Conservation (phyloP, 1,140 invertebrate species). For the Camponotus vicinus region DNA sequence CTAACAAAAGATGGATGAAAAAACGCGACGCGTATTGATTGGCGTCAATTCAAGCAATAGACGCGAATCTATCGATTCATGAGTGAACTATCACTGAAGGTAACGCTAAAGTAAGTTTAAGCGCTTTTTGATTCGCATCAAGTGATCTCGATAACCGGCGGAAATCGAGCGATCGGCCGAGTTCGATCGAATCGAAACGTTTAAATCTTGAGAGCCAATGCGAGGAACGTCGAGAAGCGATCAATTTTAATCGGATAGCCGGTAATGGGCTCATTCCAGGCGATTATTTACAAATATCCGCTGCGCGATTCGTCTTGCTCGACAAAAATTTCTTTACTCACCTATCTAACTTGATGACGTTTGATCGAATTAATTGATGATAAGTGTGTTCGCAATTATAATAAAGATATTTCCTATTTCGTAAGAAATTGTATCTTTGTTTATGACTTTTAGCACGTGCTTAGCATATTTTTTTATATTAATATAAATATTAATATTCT, state of each 20-base stretch:
- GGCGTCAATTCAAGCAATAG: slow-evolving; percentile 42
- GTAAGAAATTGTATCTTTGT: neutral
- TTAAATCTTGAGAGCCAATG: neutral
- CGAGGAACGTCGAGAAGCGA: neutral
- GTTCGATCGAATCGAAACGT: slow-evolving; percentile 10
- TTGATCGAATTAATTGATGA: neutral
- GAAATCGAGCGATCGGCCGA: slow-evolving; percentile 30
- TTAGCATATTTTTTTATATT: neutral
- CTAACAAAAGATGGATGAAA: neutral
- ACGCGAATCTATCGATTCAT: slow-evolving; percentile 27
- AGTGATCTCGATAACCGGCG: neutral
- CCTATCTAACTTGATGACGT: neutral
- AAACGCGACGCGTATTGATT: neutral
- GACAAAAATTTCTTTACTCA: neutral
- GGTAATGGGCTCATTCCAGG: slow-evolving; percentile 1
- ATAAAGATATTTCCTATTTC: neutral
- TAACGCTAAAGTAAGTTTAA: slow-evolving; percentile 51
- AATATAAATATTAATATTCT: neutral
- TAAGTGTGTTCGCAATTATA: neutral
- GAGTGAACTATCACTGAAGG: neutral
- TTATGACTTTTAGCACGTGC: neutral
- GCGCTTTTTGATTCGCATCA: slow-evolving; percentile 41
- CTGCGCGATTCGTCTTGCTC: neutral
- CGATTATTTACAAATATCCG: slow-evolving; percentile 22
- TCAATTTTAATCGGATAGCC: slow-evolving; percentile 37